Percentiles rank a stretch among this genome's conserved stretches.
These are phyloP conservation scores for Emmelina monodactyla DNA, from an alignment of 2,888 invertebrate genomes.

Conservation along the genomic window DNA sequence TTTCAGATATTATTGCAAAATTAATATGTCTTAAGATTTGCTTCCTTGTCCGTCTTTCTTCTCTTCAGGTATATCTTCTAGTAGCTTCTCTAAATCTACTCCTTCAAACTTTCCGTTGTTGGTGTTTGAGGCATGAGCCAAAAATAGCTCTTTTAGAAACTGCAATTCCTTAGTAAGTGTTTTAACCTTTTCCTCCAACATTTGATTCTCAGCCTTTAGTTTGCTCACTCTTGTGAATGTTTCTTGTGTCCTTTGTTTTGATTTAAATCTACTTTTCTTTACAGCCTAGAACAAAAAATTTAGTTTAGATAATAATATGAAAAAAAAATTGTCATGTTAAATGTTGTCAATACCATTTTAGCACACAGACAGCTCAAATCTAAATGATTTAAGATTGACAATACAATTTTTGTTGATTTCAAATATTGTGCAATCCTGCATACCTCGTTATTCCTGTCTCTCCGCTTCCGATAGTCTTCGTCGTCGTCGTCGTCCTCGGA, in stretches of 20 bases:
- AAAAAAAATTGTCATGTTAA: too few species aligned
- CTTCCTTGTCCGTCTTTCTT: conserved; percentile 15
- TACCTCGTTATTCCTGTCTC: conserved; percentile 83
- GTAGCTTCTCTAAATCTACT: conserved; percentile 63
- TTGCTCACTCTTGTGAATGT: conserved; percentile 78
- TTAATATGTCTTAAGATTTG: neutral
- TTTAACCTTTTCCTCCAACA: conserved; percentile 81
- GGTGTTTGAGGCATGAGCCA: conserved; percentile 78
- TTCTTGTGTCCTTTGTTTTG: conserved; percentile 78
- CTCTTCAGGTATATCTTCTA: conserved; percentile 60
- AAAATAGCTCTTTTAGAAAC: conserved; percentile 81
- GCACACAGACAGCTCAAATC: neutral
- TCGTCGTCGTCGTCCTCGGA: conserved; percentile 73
- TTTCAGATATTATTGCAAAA: too few species aligned
- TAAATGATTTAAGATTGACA: too few species aligned
- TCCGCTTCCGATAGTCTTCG: conserved; percentile 74
- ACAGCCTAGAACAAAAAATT: conserved; percentile 68
- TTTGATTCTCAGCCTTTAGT: conserved; percentile 79
- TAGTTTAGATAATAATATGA: neutral
- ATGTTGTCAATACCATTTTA: too few species aligned
- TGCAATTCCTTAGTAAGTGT: conserved; percentile 81
- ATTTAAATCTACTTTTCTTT: conserved; percentile 81
- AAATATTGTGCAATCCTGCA: neutral
- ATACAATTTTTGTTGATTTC: neutral
- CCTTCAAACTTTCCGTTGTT: conserved; percentile 62